These are phyloP conservation scores for Drosophila chauvacae DNA, from an alignment of 1,140 invertebrate species.

Conservation along the genomic window DNA sequence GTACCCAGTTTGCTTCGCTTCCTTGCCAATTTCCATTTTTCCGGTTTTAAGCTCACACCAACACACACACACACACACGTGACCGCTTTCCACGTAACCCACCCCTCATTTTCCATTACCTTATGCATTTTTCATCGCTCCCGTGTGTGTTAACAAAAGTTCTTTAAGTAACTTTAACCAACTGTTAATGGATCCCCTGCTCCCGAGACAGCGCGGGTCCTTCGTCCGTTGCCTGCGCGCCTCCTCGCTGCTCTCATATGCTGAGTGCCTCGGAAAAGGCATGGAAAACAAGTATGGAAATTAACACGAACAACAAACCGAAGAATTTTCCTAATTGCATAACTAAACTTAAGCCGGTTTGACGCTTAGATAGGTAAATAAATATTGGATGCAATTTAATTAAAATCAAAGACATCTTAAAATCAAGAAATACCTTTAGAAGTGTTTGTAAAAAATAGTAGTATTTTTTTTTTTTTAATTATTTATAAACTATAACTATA, in stretches of 20 bases:
- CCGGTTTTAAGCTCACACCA: slow-evolving; percentile 73
- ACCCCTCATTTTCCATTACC: slow-evolving; percentile 56
- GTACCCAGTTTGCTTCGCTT: slow-evolving; percentile 65
- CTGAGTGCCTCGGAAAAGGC: slow-evolving; percentile 4
- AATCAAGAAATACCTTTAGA: neutral
- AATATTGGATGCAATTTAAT: neutral
- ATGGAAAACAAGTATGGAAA: neutral
- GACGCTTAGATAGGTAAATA: neutral
- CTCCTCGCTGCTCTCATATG: neutral
- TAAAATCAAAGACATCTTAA: neutral
- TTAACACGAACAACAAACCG: neutral
- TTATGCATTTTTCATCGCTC: slow-evolving; percentile 68
- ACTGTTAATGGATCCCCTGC: slow-evolving; percentile 32
- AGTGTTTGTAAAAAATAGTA: neutral
- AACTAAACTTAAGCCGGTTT: neutral
- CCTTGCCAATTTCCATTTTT: slow-evolving; percentile 79
- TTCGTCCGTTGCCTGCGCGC: slow-evolving; percentile 5
- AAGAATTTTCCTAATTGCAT: slow-evolving; percentile 8
- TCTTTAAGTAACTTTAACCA: slow-evolving; percentile 51
- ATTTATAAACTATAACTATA: too few relatives aligned
- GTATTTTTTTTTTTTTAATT: too few relatives aligned
- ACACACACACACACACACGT: slow-evolving; percentile 27
- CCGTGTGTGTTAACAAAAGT: slow-evolving; percentile 42
- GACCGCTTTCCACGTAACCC: slow-evolving; percentile 3
- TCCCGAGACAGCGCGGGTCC: slow-evolving; percentile 7